Conservation (phyloP, 2,888 invertebrate genomes). For the Blastobasis adustella region DNA sequence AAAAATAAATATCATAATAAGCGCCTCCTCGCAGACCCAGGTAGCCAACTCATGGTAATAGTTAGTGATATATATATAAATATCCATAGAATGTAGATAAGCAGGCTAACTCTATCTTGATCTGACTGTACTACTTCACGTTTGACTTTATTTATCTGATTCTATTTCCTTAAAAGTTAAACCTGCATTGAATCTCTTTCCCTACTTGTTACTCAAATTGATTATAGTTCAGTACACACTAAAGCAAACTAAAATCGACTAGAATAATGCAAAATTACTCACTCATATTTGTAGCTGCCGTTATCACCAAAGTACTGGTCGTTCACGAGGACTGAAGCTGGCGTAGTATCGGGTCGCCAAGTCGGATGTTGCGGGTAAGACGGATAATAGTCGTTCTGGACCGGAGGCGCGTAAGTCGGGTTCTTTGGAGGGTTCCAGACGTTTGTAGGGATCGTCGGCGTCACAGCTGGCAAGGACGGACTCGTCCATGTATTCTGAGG, state of each 20-base stretch:
- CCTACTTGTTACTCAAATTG: too few species aligned
- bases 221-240: too few species aligned
- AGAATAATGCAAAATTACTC: conserved; percentile 29
- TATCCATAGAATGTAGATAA: too few species aligned
- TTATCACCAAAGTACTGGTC: conserved; percentile 57
- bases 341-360: conserved; percentile 24
- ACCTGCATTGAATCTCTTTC: too few species aligned
- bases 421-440: conserved; percentile 21
- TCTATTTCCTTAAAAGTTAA: too few species aligned
- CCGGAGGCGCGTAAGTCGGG: conserved; percentile 16
- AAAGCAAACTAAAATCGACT: background rate
- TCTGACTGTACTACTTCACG: too few species aligned
- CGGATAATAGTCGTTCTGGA: conserved; percentile 17
- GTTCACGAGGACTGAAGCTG: conserved; percentile 60
- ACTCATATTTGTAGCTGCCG: conserved; percentile 72
- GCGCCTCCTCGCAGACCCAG: too few species aligned
- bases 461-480: conserved; percentile 11
- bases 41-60: too few species aligned
- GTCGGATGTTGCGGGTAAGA: conserved; percentile 9
- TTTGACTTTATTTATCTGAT: too few species aligned
- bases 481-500: conserved; percentile 14
- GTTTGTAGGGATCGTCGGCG: conserved; percentile 18
- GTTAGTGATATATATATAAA: too few species aligned
- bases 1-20: too few species aligned
- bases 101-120: too few species aligned